A percentile compares a stretch with the other conserved stretches of the same genome.
phyloP scores from a whole-genome alignment of 2,113 vertebrate species.

The Monopterus albus region DNA sequence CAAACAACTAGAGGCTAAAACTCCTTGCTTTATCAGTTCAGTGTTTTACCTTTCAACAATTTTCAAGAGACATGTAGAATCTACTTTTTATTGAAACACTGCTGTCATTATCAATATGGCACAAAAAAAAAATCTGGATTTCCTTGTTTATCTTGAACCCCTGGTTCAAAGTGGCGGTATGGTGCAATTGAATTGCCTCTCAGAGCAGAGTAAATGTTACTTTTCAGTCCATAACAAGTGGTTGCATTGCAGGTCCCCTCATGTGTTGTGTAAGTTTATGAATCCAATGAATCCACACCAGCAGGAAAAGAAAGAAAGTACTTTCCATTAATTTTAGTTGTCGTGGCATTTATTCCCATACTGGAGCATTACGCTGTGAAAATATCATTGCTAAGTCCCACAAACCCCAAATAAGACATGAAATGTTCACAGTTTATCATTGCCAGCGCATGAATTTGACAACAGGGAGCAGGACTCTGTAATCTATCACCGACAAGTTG shows the following conservation, averaged over 20 bases:
- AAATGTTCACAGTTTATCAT: conserved; percentile 62
- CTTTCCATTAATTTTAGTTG: conserved; percentile 66
- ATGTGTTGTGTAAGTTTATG: conserved; percentile 49
- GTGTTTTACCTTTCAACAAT: background rate
- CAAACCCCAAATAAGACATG: conserved; percentile 40
- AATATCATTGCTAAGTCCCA: conserved; percentile 51
- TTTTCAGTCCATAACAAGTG: conserved; percentile 55
- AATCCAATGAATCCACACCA: conserved; percentile 62
- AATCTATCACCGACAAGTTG: conserved; percentile 50
- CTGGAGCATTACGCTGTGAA: conserved; percentile 57
- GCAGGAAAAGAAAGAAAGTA: conserved; percentile 25
- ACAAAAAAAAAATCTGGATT: conserved; percentile 20
- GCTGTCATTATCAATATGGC: conserved; percentile 14
- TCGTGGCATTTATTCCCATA: conserved; percentile 64
- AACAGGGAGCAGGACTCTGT: conserved; percentile 34
- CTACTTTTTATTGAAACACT: conserved; percentile 11
- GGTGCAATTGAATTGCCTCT: conserved; percentile 39
- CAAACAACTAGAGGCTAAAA: conserved; percentile 1
- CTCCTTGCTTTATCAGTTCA: background rate
- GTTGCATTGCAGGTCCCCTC: conserved; percentile 38
- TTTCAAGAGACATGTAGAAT: conserved; percentile 1
- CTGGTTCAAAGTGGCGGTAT: conserved; percentile 28
- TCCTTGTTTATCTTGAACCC: conserved; percentile 34
- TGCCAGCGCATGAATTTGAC: conserved; percentile 56
- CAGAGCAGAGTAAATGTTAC: conserved; percentile 55